phyloP scores from a whole-genome alignment of 2,888 invertebrate genomes.

The Dione juno region DNA sequence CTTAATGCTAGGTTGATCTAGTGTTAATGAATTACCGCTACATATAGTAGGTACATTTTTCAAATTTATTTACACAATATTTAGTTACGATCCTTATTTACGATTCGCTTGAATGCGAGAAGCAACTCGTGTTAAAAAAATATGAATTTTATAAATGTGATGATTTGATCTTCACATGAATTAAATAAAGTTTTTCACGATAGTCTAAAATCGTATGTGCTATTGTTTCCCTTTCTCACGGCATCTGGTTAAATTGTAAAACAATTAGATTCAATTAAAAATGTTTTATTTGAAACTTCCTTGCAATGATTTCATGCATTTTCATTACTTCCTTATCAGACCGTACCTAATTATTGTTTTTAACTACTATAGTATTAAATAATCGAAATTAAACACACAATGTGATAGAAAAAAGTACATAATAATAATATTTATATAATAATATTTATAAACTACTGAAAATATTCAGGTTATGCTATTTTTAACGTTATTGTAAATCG shows the following conservation, averaged over 20 bases:
- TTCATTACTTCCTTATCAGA: slow-evolving; percentile 32
- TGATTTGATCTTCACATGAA: not conserved
- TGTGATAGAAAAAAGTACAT: not conserved
- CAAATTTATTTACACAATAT: not conserved
- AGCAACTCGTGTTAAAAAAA: not conserved
- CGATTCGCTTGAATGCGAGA: not conserved
- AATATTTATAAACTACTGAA: too few species aligned
- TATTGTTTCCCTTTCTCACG: slow-evolving; percentile 33
- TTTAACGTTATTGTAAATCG: not conserved
- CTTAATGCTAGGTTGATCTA: too few species aligned
- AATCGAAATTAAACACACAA: not conserved
- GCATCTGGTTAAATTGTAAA: slow-evolving; percentile 31
- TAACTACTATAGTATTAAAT: slow-evolving; percentile 6
- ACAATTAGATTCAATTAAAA: slow-evolving; percentile 31
- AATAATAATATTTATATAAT: not conserved
- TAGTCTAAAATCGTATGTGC: not conserved
- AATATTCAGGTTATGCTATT: not conserved
- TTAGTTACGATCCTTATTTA: not conserved
- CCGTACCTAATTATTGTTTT: slow-evolving; percentile 2
- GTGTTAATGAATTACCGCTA: too few species aligned
- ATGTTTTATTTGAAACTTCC: slow-evolving; percentile 32
- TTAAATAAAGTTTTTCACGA: slow-evolving; percentile 2
- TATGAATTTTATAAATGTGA: not conserved
- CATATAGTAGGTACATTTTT: too few species aligned
- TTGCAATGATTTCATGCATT: slow-evolving; percentile 33